Conservation (phyloP, 2,888 invertebrate genomes). For the Autographa gamma region DNA sequence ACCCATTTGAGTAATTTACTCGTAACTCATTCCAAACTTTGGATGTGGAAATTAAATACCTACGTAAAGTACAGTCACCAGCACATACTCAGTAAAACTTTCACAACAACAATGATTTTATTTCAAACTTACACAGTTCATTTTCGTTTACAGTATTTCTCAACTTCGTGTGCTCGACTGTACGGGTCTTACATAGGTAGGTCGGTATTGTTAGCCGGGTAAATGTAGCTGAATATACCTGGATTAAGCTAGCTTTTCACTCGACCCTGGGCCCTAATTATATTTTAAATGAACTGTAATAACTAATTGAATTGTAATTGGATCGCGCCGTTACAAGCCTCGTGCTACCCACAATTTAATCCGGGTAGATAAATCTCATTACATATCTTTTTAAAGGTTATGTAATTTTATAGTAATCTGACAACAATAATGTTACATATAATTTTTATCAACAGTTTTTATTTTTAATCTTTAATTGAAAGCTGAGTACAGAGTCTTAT, state of each 20-base stretch:
- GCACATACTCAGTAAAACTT: neutral
- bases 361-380: neutral
- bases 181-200: neutral
- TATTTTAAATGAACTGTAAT: neutral
- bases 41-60: slow-evolving; percentile 3
- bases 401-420: no score
- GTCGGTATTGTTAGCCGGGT: neutral
- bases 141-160: neutral
- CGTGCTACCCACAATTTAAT: neutral
- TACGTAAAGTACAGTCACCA: neutral
- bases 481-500: no score
- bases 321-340: neutral
- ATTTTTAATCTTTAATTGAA: no score
- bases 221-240: neutral
- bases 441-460: no score
- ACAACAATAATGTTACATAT: no score
- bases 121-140: neutral
- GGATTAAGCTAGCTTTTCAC: slow-evolving; percentile 5
- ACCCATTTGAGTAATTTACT: slow-evolving; percentile 7
- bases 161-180: neutral
- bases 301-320: slow-evolving; percentile 8
- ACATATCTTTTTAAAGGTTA: neutral
- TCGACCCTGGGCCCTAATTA: neutral
- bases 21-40: slow-evolving; percentile 10
- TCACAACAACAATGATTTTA: neutral